Evolutionary conservation across 1,140 invertebrate genomes (phyloP).

Genomic region (Bombus impatiens): DNA sequence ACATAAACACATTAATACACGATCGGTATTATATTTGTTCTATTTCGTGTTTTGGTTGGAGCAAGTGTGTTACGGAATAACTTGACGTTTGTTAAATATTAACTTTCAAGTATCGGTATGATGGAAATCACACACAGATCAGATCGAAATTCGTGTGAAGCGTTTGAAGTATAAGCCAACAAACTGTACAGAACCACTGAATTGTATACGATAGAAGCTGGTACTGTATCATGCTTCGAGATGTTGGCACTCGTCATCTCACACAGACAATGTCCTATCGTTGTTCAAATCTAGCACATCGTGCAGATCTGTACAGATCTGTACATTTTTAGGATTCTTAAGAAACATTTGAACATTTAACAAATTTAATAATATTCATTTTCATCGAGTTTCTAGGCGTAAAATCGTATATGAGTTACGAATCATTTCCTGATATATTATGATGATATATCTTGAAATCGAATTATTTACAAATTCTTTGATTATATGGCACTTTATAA

Average conservation of each 20-base stretch:
- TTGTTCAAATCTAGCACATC: no score
- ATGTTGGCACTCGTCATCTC: not conserved
- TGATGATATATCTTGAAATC: not conserved
- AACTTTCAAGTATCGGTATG: not conserved
- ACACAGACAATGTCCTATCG: not conserved
- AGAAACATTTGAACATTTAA: conserved; percentile 22
- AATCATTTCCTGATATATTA: not conserved
- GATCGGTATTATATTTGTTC: conserved; percentile 11
- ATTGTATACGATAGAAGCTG: conserved; percentile 13
- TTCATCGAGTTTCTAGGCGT: not conserved
- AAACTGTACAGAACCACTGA: conserved; percentile 7
- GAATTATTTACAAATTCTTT: not conserved
- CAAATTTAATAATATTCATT: not conserved
- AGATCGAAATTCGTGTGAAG: not conserved
- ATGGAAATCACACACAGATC: not conserved
- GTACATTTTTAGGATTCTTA: not conserved
- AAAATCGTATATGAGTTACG: not conserved
- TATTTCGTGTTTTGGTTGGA: not conserved
- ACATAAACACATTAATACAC: not conserved
- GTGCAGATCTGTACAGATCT: conserved; percentile 11
- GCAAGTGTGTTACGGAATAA: not conserved
- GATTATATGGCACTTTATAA: no score
- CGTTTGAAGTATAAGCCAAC: conserved; percentile 4
- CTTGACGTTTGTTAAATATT: not conserved
- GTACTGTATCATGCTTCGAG: conserved; percentile 21